Evolutionary conservation across 2,113 vertebrate genomes (phyloP).

Genomic region (Sorex araneus): DNA sequence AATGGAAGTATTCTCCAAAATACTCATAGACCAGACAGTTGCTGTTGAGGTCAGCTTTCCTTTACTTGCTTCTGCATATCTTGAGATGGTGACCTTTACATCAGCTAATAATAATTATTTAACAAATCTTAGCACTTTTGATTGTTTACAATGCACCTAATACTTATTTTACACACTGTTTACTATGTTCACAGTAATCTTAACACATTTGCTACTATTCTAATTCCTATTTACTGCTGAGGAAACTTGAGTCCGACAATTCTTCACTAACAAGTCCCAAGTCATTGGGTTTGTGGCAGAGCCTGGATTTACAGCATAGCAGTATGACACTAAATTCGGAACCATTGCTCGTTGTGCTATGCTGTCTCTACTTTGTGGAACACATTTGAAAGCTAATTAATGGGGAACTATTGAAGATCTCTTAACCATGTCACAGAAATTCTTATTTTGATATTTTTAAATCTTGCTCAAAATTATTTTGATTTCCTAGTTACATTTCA

Average conservation of each 20-base stretch:
- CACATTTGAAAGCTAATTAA: constrained; percentile 21
- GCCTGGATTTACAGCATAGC: background rate
- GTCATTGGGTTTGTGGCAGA: background rate
- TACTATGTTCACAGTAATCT: constrained; percentile 10
- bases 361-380: background rate
- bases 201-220: constrained; percentile 43
- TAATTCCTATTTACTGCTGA: constrained; percentile 24
- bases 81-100: constrained; percentile 40
- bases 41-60: constrained; percentile 3
- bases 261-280: background rate
- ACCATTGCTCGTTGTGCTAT: constrained; percentile 4
- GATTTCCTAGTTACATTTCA: constrained; percentile 19
- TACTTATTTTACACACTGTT: constrained; percentile 22
- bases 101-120: constrained; percentile 54
- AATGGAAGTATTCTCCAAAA: constrained; percentile 34
- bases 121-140: constrained; percentile 36
- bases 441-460: constrained; percentile 44
- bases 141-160: constrained; percentile 15
- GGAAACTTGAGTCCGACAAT: background rate
- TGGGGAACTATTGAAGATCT: constrained; percentile 39
- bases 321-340: background rate
- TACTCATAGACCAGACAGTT: constrained; percentile 28
- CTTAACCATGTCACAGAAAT: background rate
- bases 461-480: constrained; percentile 47
- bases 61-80: constrained; percentile 51